phyloP scores from a whole-genome alignment of 2,113 vertebrate species.

The Phasianus colchicus region DNA sequence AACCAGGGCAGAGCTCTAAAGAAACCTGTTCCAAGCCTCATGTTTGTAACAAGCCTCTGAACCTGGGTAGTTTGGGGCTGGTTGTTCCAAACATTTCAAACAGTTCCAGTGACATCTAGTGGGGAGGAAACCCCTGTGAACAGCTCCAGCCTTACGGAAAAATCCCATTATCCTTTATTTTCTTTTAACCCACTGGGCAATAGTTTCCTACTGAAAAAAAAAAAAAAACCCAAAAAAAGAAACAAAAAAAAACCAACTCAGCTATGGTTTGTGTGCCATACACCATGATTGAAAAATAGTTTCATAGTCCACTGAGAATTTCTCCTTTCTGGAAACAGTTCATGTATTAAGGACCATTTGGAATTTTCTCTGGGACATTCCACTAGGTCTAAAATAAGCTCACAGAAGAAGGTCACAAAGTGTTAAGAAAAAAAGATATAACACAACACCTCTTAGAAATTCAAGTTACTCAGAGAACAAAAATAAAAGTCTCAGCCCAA shows the following conservation, averaged over 20 bases:
- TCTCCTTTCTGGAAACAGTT: constrained; percentile 69
- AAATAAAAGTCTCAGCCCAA: constrained; percentile 2
- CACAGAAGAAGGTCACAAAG: constrained; percentile 40
- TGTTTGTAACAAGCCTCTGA: background rate
- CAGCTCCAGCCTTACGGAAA: constrained; percentile 20
- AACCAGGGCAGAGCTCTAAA: background rate
- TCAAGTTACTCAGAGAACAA: constrained; percentile 34
- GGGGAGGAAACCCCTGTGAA: constrained; percentile 58
- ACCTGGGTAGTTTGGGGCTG: constrained; percentile 49
- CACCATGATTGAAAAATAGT: constrained; percentile 69
- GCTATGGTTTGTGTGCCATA: constrained; percentile 54
- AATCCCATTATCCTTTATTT: constrained; percentile 68
- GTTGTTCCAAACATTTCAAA: constrained; percentile 65
- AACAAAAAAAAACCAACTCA: background rate
- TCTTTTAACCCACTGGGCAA: constrained; percentile 69
- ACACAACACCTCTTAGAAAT: background rate
- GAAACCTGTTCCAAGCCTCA: background rate
- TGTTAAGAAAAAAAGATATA: background rate
- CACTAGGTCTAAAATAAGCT: constrained; percentile 59
- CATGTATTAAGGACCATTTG: constrained; percentile 67
- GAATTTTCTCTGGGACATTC: constrained; percentile 70
- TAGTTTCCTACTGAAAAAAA: constrained; percentile 60
- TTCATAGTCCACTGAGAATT: constrained; percentile 60
- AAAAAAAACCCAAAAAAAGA: background rate
- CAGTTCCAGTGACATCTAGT: constrained; percentile 77